Percentiles rank a stretch among this genome's conserved stretches.
Conservation (phyloP, 2,888 invertebrate species). For the Dilophus febrilis region DNA sequence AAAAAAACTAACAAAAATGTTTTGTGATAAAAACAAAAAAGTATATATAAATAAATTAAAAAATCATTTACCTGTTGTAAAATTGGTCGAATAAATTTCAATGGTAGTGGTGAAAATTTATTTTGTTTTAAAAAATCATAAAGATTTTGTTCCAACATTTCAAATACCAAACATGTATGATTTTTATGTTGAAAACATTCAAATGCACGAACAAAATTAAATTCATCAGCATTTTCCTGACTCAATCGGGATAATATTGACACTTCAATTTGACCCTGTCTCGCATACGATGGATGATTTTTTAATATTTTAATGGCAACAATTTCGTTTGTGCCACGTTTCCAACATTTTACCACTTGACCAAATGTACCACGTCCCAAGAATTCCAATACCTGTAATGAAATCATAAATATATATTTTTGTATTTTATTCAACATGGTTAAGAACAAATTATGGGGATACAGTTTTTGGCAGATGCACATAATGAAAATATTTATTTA, state of each 20-base stretch:
- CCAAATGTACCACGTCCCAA: constrained; percentile 98
- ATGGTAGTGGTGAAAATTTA: constrained; percentile 95
- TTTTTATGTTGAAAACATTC: constrained; percentile 99
- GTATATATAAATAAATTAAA: not conserved
- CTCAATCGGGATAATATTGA: constrained; percentile 83
- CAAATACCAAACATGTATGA: constrained; percentile 98
- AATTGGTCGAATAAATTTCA: constrained; percentile 97
- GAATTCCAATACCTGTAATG: constrained; percentile 83
- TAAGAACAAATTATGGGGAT: too few relatives aligned
- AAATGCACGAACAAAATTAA: constrained; percentile 98
- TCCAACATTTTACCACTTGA: constrained; percentile 99
- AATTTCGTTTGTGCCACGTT: constrained; percentile 99
- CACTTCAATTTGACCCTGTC: constrained; percentile 99
- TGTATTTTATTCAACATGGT: too few relatives aligned
- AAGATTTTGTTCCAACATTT: constrained; percentile 99
- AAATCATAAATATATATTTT: constrained; percentile 1
- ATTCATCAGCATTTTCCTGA: constrained; percentile 97
- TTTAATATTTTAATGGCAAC: constrained; percentile 99
- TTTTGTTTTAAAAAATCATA: constrained; percentile 99
- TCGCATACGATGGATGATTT: constrained; percentile 99
- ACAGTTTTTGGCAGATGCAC: too few relatives aligned
- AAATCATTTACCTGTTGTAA: constrained; percentile 71
- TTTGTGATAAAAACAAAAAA: too few relatives aligned
- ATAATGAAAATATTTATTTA: too few relatives aligned
- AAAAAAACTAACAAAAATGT: not conserved